These are phyloP conservation scores for Progne subis DNA, from an alignment of 2,113 vertebrate species.

Conservation along the genomic window DNA sequence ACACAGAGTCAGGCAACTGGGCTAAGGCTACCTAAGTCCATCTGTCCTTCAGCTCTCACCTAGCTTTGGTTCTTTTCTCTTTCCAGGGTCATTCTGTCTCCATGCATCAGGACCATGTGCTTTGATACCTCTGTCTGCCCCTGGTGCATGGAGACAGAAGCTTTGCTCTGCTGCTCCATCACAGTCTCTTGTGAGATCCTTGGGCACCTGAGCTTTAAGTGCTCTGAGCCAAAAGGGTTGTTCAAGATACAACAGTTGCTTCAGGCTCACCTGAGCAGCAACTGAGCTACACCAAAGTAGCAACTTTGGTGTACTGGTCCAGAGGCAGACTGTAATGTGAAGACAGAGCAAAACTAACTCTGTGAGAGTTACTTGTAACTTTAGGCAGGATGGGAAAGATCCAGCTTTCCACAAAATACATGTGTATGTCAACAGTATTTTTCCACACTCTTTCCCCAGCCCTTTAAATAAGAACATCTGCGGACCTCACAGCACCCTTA, in stretches of 20 bases:
- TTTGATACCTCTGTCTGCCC: not conserved
- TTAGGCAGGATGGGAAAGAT: not conserved
- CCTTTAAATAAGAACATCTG: not conserved
- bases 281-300: not conserved
- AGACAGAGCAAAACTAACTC: not conserved
- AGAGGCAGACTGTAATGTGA: not conserved
- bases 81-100: not conserved
- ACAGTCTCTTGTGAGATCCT: not conserved
- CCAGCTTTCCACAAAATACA: not conserved
- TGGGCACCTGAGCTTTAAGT: not conserved
- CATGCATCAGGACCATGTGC: accelerated
- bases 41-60: not conserved
- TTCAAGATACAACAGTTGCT: not conserved
- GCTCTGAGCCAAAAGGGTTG: not conserved
- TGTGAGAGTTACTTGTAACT: accelerated
- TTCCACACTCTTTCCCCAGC: not conserved
- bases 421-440: not conserved
- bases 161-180: not conserved
- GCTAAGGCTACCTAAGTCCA: not conserved
- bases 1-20: not conserved
- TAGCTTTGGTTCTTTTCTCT: not conserved
- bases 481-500: not conserved
- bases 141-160: not conserved
- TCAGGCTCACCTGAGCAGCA: not conserved
- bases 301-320: not conserved